These are phyloP conservation scores for Hypotaenidia philippensis DNA, from an alignment of 2,797 vertebrate species.

Conservation along the genomic window DNA sequence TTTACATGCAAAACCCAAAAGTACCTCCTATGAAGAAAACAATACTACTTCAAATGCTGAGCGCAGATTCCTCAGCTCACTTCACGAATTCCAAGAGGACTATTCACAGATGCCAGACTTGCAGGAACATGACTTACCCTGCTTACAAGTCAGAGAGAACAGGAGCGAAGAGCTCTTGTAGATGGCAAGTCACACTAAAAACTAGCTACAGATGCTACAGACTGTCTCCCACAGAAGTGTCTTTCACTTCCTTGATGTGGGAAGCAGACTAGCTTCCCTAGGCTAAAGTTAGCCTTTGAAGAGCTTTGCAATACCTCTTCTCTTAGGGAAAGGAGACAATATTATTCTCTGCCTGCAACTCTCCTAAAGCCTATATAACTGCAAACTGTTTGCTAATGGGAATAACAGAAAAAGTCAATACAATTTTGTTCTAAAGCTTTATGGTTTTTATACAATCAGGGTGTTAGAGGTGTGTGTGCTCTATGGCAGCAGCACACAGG, in stretches of 20 bases:
- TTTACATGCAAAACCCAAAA: neutral
- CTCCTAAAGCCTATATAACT: neutral
- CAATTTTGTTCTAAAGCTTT: neutral
- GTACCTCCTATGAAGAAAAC: neutral
- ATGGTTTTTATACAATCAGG: neutral
- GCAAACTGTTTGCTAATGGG: neutral
- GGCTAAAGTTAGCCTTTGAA: conserved; percentile 34
- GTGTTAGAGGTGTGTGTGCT: neutral
- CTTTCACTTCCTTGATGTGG: conserved; percentile 30
- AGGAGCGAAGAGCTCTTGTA: neutral
- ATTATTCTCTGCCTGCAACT: neutral
- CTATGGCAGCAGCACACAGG: neutral
- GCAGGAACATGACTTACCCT: neutral
- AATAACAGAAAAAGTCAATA: neutral
- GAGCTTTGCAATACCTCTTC: neutral
- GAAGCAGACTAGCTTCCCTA: neutral
- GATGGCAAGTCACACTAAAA: neutral
- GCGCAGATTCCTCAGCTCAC: neutral
- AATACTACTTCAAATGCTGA: neutral
- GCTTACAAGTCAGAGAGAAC: neutral
- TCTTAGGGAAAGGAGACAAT: neutral
- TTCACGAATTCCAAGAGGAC: neutral
- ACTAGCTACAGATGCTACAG: neutral
- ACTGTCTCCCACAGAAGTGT: neutral
- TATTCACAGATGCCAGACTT: neutral